A percentile compares a stretch with the other conserved stretches of the same genome.
Evolutionary conservation across 2,797 vertebrate genomes (phyloP).

Genomic region (Cirrhinus mrigala): DNA sequence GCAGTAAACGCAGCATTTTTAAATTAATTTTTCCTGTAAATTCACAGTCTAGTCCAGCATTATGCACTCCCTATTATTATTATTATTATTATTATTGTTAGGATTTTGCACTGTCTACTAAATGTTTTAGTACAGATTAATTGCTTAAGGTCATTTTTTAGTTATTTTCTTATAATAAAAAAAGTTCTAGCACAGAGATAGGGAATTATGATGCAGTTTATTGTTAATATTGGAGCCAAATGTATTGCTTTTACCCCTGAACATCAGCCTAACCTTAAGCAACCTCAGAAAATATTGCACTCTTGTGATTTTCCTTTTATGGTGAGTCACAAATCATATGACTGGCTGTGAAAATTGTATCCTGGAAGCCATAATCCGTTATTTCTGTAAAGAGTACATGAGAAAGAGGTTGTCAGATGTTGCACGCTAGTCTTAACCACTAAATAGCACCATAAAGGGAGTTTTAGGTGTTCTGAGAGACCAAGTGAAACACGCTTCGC

Average conservation of each 20-base stretch:
- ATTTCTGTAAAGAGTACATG: neutral
- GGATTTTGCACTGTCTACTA: neutral
- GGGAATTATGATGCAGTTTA: neutral
- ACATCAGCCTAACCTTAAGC: neutral
- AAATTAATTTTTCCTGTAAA: slow-evolving; percentile 15
- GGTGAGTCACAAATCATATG: slow-evolving; percentile 17
- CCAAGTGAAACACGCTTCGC: neutral
- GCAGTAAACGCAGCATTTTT: slow-evolving; percentile 16
- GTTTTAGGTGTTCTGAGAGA: neutral
- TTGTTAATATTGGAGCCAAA: neutral
- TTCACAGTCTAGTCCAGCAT: neutral
- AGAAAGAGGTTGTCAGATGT: slow-evolving; percentile 6
- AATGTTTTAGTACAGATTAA: neutral
- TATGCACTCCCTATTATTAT: neutral
- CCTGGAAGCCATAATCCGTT: neutral
- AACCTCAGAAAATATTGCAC: neutral
- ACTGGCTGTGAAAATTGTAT: neutral
- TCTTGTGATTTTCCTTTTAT: slow-evolving; percentile 32
- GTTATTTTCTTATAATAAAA: neutral
- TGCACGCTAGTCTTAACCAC: neutral
- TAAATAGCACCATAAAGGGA: neutral
- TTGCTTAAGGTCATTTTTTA: neutral
- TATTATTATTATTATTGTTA: neutral
- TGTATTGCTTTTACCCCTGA: neutral
- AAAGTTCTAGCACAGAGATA: neutral